phyloP scores from a whole-genome alignment of 1,140 invertebrate genomes.

The Acarapis woodi region DNA sequence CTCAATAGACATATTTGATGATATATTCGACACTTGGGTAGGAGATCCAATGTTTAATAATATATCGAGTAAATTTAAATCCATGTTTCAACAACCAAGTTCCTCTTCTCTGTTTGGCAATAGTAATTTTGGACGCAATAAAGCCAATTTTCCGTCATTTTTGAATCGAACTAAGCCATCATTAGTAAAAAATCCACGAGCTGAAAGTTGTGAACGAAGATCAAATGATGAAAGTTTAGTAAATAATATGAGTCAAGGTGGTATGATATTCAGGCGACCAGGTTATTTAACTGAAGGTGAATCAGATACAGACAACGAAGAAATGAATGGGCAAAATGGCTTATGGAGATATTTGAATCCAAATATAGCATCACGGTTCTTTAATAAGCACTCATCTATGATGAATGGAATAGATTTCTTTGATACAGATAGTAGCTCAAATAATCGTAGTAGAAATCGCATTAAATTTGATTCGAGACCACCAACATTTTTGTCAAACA shows the following conservation, averaged over 20 bases:
- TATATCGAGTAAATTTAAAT: not conserved
- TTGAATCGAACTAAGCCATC: no score
- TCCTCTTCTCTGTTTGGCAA: not conserved
- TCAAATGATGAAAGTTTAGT: not conserved
- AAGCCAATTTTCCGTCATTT: no score
- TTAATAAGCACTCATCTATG: no score
- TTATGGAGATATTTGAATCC: slow-evolving; percentile 5
- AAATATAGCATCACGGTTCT: slow-evolving; percentile 4
- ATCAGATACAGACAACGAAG: slow-evolving; percentile 4
- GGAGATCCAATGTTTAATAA: slow-evolving; percentile 13
- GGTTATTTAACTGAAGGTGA: no score
- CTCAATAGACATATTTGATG: slow-evolving; percentile 15
- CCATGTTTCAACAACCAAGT: slow-evolving; percentile 4
- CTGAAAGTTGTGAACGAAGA: slow-evolving; percentile 8
- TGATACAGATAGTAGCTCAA: no score
- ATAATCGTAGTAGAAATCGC: no score
- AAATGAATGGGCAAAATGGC: slow-evolving; percentile 5
- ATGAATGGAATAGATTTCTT: no score
- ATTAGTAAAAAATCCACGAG: slow-evolving; percentile 1
- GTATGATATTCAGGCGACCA: not conserved
- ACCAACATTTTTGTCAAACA: no score
- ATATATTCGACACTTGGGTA: slow-evolving; percentile 15
- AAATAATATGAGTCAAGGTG: not conserved
- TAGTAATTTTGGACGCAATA: no score
- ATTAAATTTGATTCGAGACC: no score